Percentiles rank a stretch among this genome's conserved stretches.
phyloP scores from a whole-genome alignment of 92 coral and sea anemone species.

The Porites cylindrica region DNA sequence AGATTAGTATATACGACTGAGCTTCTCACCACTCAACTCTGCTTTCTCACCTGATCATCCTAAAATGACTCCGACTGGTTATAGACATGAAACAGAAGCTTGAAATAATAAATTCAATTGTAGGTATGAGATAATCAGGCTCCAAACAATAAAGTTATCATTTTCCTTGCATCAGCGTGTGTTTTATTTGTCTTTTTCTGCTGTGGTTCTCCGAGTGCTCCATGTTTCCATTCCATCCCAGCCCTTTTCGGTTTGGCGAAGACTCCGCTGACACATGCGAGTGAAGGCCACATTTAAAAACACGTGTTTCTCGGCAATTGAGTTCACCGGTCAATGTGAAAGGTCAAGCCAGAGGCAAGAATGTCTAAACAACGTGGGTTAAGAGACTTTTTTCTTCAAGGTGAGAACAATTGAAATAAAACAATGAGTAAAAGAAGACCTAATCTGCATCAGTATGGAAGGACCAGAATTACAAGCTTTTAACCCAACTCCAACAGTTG shows the following conservation, averaged over 20 bases:
- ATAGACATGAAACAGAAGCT: too few relatives aligned
- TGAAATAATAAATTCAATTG: too few relatives aligned
- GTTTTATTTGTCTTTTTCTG: too few relatives aligned
- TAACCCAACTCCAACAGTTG: conserved; percentile 54
- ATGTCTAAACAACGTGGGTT: neutral
- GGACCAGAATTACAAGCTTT: conserved; percentile 59
- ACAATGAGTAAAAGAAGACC: neutral
- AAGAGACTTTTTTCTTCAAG: neutral
- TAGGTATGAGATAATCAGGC: too few relatives aligned
- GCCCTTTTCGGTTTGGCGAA: neutral
- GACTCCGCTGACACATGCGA: neutral
- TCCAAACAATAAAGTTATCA: too few relatives aligned
- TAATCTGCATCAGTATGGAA: conserved; percentile 40
- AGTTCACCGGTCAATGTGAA: neutral
- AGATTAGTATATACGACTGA: too few relatives aligned
- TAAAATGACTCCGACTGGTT: too few relatives aligned
- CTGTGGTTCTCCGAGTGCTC: too few relatives aligned
- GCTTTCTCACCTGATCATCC: too few relatives aligned
- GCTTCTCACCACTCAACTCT: too few relatives aligned
- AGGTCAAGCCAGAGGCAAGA: neutral
- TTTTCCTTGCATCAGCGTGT: too few relatives aligned
- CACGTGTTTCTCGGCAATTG: neutral
- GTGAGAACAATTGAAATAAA: neutral
- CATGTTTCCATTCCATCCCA: neutral
- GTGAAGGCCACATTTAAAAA: neutral